phyloP scores from a whole-genome alignment of 2,888 invertebrate species.

The Rhaphigaster nebulosa region DNA sequence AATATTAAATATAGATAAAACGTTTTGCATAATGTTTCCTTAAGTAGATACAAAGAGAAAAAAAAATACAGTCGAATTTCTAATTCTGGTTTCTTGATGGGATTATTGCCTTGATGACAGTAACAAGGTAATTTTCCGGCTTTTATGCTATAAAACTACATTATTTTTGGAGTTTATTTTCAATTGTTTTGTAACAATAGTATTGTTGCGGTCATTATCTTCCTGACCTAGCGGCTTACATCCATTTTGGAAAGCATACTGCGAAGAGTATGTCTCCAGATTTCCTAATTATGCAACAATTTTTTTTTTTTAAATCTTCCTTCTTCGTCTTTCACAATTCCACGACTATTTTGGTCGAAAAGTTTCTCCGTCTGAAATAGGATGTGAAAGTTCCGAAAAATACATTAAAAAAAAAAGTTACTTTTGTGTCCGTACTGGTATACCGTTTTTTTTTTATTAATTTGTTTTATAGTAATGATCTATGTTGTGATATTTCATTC shows the following conservation, averaged over 20 bases:
- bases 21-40: not conserved
- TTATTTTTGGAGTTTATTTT: constrained; percentile 46
- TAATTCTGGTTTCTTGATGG: constrained; percentile 11
- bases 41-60: not conserved
- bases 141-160: constrained; percentile 42
- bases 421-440: not conserved
- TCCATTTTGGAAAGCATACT: constrained; percentile 30
- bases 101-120: constrained; percentile 41
- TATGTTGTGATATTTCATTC: too few species aligned
- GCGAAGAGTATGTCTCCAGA: not conserved
- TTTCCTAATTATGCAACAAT: constrained; percentile 19
- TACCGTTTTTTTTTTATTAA: not conserved
- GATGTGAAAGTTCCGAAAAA: not conserved
- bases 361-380: not conserved
- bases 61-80: not conserved
- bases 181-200: constrained; percentile 47
- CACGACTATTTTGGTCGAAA: not conserved
- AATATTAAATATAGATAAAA: not conserved
- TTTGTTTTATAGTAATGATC: too few species aligned
- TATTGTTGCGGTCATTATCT: constrained; percentile 15
- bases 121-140: constrained; percentile 45
- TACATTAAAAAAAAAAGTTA: not conserved
- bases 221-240: constrained; percentile 7
- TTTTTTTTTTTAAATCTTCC: not conserved
- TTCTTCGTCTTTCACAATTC: not conserved